These are phyloP conservation scores for Drosophila anomalata DNA, from an alignment of 2,888 invertebrate species.

Conservation along the genomic window DNA sequence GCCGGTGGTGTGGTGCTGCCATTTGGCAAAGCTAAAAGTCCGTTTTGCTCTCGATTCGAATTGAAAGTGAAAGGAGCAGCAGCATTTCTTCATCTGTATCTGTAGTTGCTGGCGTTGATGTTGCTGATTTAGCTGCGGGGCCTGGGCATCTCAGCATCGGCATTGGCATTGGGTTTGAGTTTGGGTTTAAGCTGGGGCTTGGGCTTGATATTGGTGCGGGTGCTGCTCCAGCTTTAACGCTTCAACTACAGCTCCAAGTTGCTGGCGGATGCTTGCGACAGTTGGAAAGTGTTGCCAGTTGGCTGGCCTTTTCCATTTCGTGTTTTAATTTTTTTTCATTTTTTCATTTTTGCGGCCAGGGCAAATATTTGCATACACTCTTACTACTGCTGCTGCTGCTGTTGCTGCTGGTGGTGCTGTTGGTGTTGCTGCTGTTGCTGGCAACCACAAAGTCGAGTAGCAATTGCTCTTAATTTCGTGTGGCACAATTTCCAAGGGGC, in stretches of 20 bases:
- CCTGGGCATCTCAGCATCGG: constrained; percentile 15
- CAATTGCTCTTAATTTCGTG: constrained; percentile 76
- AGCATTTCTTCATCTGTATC: constrained; percentile 58
- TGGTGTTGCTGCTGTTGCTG: constrained; percentile 1
- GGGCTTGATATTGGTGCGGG: constrained; percentile 55
- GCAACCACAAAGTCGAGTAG: constrained; percentile 67
- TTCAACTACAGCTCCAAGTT: constrained; percentile 22
- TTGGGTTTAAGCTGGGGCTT: constrained; percentile 2
- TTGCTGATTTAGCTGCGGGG: constrained; percentile 39
- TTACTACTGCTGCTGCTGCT: constrained; percentile 1
- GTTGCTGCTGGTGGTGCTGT: not conserved
- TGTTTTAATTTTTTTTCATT: constrained; percentile 20
- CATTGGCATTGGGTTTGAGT: constrained; percentile 30
- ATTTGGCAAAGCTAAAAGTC: constrained; percentile 61
- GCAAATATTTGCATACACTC: constrained; percentile 64
- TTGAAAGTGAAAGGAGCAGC: constrained; percentile 78
- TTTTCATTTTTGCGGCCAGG: constrained; percentile 29
- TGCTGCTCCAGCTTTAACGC: constrained; percentile 45
- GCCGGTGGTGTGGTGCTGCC: constrained; percentile 46
- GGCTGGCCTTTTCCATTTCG: constrained; percentile 39
- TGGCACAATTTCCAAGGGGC: constrained; percentile 48
- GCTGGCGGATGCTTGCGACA: constrained; percentile 70
- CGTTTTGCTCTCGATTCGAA: constrained; percentile 76
- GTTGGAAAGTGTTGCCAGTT: constrained; percentile 66
- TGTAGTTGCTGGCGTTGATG: constrained; percentile 39